phyloP scores from a whole-genome alignment of 1,140 invertebrate species.

The Eriocheir sinensis region DNA sequence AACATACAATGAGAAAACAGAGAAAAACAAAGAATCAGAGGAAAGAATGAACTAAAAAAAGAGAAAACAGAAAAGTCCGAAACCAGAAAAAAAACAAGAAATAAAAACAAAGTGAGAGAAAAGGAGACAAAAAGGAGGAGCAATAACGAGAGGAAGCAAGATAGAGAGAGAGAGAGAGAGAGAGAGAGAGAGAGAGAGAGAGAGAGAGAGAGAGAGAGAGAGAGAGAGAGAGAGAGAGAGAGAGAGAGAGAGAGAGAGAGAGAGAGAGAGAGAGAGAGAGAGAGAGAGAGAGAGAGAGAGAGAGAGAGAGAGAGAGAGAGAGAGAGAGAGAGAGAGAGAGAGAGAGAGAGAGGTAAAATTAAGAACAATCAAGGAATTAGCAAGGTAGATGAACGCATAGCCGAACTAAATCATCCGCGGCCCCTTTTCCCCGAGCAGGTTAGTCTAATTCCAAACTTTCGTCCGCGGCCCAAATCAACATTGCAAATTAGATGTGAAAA shows the following conservation, averaged over 20 bases:
- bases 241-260: neutral
- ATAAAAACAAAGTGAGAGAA: neutral
- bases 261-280: neutral
- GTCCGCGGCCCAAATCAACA: slow-evolving; percentile 75
- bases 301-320: slow-evolving; percentile 35
- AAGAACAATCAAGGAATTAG: slow-evolving; percentile 74
- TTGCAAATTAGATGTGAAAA: slow-evolving; percentile 78
- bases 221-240: neutral
- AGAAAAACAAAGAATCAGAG: neutral
- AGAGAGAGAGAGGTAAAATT: slow-evolving; percentile 55
- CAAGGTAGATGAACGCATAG: slow-evolving; percentile 69
- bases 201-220: neutral
- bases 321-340: slow-evolving; percentile 38
- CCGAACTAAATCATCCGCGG: neutral
- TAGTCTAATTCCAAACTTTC: slow-evolving; percentile 77
- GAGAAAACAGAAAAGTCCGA: neutral
- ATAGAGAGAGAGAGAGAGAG: neutral
- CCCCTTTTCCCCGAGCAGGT: slow-evolving; percentile 59
- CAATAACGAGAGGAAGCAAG: neutral
- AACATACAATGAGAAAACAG: neutral
- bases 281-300: slow-evolving; percentile 43
- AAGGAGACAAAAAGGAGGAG: neutral
- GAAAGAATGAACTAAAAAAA: neutral
- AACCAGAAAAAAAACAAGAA: neutral
- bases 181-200: neutral